Conservation (phyloP, 2,888 invertebrate species). For the Lasioglossum zephyrum region DNA sequence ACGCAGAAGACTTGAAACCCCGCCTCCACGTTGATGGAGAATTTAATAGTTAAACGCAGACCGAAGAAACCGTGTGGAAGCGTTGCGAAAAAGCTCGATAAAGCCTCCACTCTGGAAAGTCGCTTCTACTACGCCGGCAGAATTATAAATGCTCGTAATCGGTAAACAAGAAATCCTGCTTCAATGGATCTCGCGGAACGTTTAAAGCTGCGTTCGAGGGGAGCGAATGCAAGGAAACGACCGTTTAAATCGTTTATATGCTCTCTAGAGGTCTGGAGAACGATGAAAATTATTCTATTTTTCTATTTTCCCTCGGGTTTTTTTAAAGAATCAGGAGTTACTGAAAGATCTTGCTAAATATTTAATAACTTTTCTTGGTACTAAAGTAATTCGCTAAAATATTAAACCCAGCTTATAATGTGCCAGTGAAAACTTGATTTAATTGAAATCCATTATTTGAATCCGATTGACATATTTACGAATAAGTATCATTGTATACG, state of each 20-base stretch:
- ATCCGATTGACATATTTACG: no score
- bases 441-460: no score
- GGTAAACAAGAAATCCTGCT: neutral
- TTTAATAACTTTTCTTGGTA: no score
- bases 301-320: no score
- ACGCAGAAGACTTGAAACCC: neutral
- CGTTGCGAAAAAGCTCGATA: neutral
- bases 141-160: neutral
- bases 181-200: neutral
- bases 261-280: neutral
- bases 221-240: no score
- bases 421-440: no score
- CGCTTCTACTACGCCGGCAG: neutral
- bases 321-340: no score
- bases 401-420: no score
- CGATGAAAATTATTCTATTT: no score
- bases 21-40: neutral
- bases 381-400: no score
- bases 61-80: neutral
- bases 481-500: no score
- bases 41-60: constrained; percentile 3
- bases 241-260: neutral
- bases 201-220: neutral
- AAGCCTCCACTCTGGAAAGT: neutral
- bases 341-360: no score